These are phyloP conservation scores for Rhabditoides inermis DNA, from an alignment of 2,888 invertebrate species.

Conservation along the genomic window DNA sequence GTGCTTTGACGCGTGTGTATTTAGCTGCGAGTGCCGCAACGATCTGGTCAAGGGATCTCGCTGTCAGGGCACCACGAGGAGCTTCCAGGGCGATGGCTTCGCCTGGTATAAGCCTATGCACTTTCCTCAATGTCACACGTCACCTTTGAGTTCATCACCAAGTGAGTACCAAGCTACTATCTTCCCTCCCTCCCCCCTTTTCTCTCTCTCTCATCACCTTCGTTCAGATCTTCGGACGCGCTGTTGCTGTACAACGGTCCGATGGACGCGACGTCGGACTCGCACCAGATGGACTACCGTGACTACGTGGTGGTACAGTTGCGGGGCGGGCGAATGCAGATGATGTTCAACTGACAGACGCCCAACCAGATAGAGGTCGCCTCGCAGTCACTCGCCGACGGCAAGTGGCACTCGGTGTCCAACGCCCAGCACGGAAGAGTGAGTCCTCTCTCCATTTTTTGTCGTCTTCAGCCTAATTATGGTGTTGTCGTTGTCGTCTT, in stretches of 20 bases:
- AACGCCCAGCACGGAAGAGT: constrained; percentile 90
- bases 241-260: constrained; percentile 91
- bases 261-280: constrained; percentile 52
- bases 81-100: constrained; percentile 89
- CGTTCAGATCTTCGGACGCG: too few relatives aligned
- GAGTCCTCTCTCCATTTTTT: too few relatives aligned
- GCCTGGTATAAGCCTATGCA: constrained; percentile 93
- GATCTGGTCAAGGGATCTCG: constrained; percentile 85
- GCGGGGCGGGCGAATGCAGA: constrained; percentile 76
- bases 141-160: too few relatives aligned
- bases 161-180: too few relatives aligned
- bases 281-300: constrained; percentile 50
- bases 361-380: constrained; percentile 21
- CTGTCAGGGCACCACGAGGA: constrained; percentile 89
- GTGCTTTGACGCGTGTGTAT: constrained; percentile 9
- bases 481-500: too few relatives aligned
- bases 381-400: constrained; percentile 66
- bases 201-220: background rate
- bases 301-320: constrained; percentile 90
- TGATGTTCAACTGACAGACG: constrained; percentile 33
- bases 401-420: constrained; percentile 93
- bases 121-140: too few relatives aligned
- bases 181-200: too few relatives aligned
- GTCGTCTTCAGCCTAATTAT: too few relatives aligned
- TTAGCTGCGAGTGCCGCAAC: constrained; percentile 77